Conservation (phyloP, 2,888 invertebrate genomes). For the Lycia hirtaria region DNA sequence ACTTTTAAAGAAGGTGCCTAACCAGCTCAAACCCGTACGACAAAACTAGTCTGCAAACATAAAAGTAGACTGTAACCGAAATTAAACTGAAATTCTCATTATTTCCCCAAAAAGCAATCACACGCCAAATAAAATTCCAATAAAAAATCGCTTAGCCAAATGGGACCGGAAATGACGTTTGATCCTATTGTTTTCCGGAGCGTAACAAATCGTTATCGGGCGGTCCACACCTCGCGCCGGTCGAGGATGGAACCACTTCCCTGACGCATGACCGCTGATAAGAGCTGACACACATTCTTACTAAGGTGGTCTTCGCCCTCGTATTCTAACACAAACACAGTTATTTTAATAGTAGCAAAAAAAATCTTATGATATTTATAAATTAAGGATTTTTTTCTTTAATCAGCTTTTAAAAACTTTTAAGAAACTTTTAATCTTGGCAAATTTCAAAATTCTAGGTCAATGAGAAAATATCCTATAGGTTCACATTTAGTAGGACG, state of each 20-base stretch:
- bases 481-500: no score
- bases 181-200: conserved; percentile 18
- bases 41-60: no score
- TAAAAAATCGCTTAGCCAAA: conserved; percentile 13
- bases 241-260: conserved; percentile 12
- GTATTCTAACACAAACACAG: no score
- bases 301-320: neutral
- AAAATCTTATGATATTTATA: no score
- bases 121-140: conserved; percentile 13
- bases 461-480: no score
- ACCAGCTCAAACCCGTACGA: no score
- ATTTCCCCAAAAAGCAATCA: conserved; percentile 4
- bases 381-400: no score
- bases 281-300: neutral
- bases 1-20: no score
- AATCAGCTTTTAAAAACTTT: no score
- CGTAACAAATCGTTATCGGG: conserved; percentile 15
- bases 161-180: conserved; percentile 5
- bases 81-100: neutral
- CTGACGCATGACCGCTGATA: neutral
- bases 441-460: no score
- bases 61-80: neutral
- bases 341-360: no score
- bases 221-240: conserved; percentile 7
- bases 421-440: no score